phyloP scores from a whole-genome alignment of 2,113 vertebrate species.

The Chascanopsetta lugubris region DNA sequence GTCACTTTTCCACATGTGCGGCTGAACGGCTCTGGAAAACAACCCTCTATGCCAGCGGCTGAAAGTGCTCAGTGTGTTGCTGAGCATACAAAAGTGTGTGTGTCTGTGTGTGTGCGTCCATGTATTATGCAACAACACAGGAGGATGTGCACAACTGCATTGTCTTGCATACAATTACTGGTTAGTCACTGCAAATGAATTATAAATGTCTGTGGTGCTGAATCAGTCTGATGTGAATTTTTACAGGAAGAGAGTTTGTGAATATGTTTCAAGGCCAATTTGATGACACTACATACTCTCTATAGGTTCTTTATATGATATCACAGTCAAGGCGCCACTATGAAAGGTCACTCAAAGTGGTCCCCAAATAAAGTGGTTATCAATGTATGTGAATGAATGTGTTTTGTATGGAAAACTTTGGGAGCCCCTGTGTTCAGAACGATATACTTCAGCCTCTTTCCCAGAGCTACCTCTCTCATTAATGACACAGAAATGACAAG shows the following conservation, averaged over 20 bases:
- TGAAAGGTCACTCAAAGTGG: no score
- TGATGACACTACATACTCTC: not conserved
- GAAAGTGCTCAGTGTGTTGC: conserved; percentile 22
- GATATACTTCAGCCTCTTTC: no score
- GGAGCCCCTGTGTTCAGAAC: no score
- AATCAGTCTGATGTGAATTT: conserved; percentile 1
- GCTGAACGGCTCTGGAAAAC: conserved; percentile 16
- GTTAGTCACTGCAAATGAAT: not conserved
- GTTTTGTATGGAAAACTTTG: no score
- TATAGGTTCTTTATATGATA: not conserved
- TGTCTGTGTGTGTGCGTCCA: not conserved
- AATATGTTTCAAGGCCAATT: not conserved
- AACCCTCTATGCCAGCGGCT: conserved; percentile 23
- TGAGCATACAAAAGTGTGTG: not conserved
- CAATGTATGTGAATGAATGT: no score
- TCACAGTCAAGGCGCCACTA: no score
- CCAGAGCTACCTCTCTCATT: no score
- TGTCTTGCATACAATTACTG: conserved; percentile 16
- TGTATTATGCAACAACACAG: conserved; percentile 9
- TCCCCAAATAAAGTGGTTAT: no score
- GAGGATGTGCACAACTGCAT: conserved; percentile 1
- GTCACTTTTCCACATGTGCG: not conserved
- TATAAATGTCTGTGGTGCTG: conserved; percentile 17
- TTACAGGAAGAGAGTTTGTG: not conserved
- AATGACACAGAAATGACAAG: no score